Percentiles rank a stretch among this genome's conserved stretches.
Conservation (phyloP, 2,888 invertebrate genomes). For the Cataglyphis livida region DNA sequence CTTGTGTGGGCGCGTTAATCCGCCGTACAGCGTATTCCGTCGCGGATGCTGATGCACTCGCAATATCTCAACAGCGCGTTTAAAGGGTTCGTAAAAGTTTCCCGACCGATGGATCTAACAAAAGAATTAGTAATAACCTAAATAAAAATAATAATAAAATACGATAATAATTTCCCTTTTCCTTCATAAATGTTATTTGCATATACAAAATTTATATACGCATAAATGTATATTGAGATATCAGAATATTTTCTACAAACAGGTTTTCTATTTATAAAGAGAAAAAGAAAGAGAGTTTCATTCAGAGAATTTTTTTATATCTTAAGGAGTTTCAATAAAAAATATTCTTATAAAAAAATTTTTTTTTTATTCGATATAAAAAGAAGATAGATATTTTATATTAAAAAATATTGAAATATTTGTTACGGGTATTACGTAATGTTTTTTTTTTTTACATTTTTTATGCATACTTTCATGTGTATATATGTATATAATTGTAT, state of each 20-base stretch:
- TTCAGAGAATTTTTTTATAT: neutral
- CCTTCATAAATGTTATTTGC: neutral
- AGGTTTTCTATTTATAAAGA: neutral
- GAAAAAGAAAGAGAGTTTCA: neutral
- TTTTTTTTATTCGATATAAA: neutral
- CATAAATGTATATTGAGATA: neutral
- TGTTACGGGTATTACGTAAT: neutral
- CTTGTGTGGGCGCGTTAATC: slow-evolving; percentile 41
- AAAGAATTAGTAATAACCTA: neutral
- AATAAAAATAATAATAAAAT: neutral
- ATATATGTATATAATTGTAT: neutral
- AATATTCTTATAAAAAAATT: neutral
- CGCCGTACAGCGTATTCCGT: slow-evolving; percentile 1
- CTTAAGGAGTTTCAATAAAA: neutral
- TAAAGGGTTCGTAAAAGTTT: neutral
- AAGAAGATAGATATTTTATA: neutral
- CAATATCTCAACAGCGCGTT: neutral
- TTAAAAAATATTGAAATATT: neutral
- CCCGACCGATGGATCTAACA: neutral
- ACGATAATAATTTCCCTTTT: neutral
- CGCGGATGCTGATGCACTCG: slow-evolving; percentile 28
- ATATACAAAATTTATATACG: neutral
- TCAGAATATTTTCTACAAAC: neutral
- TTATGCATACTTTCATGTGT: neutral
- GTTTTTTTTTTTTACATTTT: neutral